Evolutionary conservation across 1,140 invertebrate genomes (phyloP).

Genomic region (Pseudomyrmex dendroicus): DNA sequence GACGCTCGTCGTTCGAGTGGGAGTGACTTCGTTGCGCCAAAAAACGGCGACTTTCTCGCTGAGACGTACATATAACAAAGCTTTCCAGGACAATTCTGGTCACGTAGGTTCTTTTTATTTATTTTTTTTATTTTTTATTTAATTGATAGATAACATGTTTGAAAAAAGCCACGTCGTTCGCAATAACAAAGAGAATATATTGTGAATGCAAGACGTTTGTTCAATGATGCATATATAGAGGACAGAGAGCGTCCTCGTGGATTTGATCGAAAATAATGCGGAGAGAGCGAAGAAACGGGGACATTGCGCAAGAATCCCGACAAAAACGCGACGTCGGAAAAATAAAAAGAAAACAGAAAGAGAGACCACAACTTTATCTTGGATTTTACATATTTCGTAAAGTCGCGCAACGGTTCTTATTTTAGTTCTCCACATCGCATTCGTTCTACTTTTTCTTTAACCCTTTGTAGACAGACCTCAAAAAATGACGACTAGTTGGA

Average conservation of each 20-base stretch:
- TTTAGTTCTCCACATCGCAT: too few species aligned
- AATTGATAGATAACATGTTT: conserved; percentile 16
- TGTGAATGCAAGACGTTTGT: not conserved
- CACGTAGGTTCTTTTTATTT: not conserved
- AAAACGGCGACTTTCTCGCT: conserved; percentile 28
- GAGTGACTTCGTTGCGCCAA: not conserved
- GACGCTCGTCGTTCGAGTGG: conserved; percentile 43
- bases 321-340: too few species aligned
- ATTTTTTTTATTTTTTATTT: not conserved
- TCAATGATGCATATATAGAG: conserved; percentile 21
- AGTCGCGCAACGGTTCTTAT: too few species aligned
- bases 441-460: too few species aligned
- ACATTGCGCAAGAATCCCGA: not conserved
- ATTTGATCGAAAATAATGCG: conserved; percentile 15
- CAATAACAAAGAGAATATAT: not conserved
- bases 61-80: conserved; percentile 34
- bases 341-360: too few species aligned
- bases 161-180: conserved; percentile 18
- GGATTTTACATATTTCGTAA: too few species aligned
- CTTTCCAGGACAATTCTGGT: conserved; percentile 33
- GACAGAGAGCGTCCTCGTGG: not conserved
- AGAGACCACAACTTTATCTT: too few species aligned
- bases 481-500: too few species aligned
- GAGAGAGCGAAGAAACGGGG: not conserved
- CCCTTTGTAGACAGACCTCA: too few species aligned